Evolutionary conservation across 2,797 vertebrate genomes (phyloP).

Genomic region (Bucorvus abyssinicus): DNA sequence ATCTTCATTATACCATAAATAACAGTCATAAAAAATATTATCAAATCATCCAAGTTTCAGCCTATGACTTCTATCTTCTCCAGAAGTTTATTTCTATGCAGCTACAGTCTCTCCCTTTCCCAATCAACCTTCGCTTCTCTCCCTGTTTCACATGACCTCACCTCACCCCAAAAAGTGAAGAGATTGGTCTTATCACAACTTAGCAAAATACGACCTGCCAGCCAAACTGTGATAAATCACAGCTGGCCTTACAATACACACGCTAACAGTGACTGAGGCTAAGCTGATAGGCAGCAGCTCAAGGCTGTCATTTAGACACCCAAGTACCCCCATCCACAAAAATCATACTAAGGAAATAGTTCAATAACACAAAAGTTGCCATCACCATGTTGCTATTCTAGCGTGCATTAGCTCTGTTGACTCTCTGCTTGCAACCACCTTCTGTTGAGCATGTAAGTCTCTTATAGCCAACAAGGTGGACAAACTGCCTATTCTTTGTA

Average conservation of each 20-base stretch:
- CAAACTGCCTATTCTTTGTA: not conserved
- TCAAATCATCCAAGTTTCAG: not conserved
- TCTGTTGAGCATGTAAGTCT: not conserved
- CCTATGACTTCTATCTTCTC: not conserved
- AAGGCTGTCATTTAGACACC: not conserved
- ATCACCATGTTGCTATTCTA: not conserved
- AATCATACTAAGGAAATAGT: not conserved
- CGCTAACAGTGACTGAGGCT: not conserved
- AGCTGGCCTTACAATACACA: not conserved
- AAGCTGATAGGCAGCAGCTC: not conserved
- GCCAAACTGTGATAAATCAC: slow-evolving; percentile 38
- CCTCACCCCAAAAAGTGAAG: slow-evolving; percentile 8
- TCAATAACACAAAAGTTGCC: not conserved
- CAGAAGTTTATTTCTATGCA: not conserved
- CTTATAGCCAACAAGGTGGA: not conserved
- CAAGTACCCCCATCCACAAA: not conserved
- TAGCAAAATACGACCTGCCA: slow-evolving; percentile 41
- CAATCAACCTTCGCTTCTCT: not conserved
- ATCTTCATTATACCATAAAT: not conserved
- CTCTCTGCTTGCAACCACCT: not conserved
- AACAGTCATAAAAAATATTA: not conserved
- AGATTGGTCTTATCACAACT: slow-evolving; percentile 28
- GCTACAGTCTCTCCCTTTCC: not conserved
- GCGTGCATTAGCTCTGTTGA: not conserved
- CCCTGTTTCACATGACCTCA: not conserved